A percentile compares a stretch with the other conserved stretches of the same genome.
Conservation (phyloP, 2,113 vertebrate genomes). For the Mirza zaza region DNA sequence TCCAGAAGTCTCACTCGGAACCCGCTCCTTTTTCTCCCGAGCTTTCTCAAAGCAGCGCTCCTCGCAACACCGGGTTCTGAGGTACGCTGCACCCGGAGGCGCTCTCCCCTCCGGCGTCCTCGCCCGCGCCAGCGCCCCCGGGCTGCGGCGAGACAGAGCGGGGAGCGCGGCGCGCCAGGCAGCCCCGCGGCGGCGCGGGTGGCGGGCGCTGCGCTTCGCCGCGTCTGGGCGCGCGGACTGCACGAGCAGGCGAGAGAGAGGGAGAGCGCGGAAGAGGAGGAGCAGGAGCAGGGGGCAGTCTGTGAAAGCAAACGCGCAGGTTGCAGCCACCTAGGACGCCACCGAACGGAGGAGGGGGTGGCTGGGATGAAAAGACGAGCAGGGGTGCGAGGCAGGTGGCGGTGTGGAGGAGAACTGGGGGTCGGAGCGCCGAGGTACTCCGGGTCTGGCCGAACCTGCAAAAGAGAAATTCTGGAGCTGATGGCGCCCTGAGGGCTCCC, state of each 20-base stretch:
- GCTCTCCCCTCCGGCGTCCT: not conserved
- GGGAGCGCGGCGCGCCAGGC: not conserved
- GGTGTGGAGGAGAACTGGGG: not conserved
- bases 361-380: not conserved
- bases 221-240: not conserved
- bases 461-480: not conserved
- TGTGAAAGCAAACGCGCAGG: not conserved
- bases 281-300: not conserved
- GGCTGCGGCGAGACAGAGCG: not conserved
- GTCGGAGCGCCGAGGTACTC: not conserved
- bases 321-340: not conserved
- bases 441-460: not conserved
- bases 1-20: slow-evolving; percentile 36
- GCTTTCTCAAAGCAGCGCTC: not conserved
- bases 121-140: not conserved
- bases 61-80: not conserved
- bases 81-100: not conserved
- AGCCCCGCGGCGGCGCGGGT: not conserved
- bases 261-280: not conserved
- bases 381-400: rapidly evolving
- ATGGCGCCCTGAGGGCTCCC: not conserved
- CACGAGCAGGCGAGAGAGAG: not conserved
- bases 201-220: not conserved
- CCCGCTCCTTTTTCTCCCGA: not conserved
- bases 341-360: not conserved